Conservation (phyloP, 1,140 invertebrate genomes). For the Mizuhopecten yessoensis region DNA sequence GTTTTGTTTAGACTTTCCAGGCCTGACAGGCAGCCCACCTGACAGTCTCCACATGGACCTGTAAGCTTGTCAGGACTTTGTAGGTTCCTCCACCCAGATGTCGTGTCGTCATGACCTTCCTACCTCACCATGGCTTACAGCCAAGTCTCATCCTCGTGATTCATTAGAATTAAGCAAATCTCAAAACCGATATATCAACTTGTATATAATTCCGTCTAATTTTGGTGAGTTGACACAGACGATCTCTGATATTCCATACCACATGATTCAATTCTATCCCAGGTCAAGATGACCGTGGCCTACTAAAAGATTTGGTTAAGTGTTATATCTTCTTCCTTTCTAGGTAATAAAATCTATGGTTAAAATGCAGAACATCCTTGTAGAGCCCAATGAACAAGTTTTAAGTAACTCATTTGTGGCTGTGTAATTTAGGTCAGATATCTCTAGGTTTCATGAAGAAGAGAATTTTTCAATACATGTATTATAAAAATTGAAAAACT, state of each 20-base stretch:
- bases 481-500: too few relatives aligned
- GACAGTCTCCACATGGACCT: neutral
- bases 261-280: neutral
- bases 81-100: neutral
- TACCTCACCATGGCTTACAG: neutral
- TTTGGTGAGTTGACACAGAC: neutral
- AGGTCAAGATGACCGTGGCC: neutral
- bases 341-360: too few relatives aligned
- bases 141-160: neutral
- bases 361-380: too few relatives aligned
- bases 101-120: neutral
- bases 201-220: conserved; percentile 22
- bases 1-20: neutral
- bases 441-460: too few relatives aligned
- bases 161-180: conserved; percentile 17
- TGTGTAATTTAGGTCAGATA: too few relatives aligned
- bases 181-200: neutral
- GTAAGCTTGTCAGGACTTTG: neutral
- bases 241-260: neutral
- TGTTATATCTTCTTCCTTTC: neutral
- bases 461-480: too few relatives aligned
- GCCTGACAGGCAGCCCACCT: neutral
- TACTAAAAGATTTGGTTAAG: neutral
- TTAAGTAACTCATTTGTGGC: too few relatives aligned
- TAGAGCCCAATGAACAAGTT: too few relatives aligned